Evolutionary conservation across 2,113 vertebrate genomes (phyloP), one percentile per base, ranked within the genome.

Genomic region (Xiphophorus maculatus): DNA sequence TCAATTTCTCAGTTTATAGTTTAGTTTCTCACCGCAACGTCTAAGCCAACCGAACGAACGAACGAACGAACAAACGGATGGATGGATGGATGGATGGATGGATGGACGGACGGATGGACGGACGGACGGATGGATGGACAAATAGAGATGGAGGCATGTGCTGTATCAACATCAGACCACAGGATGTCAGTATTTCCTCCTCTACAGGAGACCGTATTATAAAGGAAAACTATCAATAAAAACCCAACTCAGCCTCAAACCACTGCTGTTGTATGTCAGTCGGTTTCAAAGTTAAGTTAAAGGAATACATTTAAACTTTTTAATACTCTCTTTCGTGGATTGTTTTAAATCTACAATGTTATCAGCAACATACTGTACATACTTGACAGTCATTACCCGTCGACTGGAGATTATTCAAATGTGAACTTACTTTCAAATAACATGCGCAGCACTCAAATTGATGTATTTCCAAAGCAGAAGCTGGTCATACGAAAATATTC

Each of bases 141-240:
- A 19, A 17, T 17, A 19, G 44, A 48, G 14, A 48, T 5, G 4
- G 15, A 11, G 35, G 35, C 35, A 11, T n/a, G 13, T 86, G 88
- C 64, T 87, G 58, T 42, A 60, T 19, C 78, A 40, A 37, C 14
- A 12, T 15, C 2, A 30, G 25, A 80, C 84, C 91, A 81, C 89
- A 75, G 7, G 88, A 63, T 89, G 91, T 28, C 90, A 80, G 82
- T 81, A 62, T 90, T 92, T 79, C 80, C 29, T 80, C 63, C 40
- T 5, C 29, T 19, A 7, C 33, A 63, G 1, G 1, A 5, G 5
- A 3, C n/a, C 3, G 9, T 28, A 4, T 32, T 27, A 58, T 25
- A 32, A 2, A 15, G 2, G 28, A 60, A 75, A 28, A 0, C 8
- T 22, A 22, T 35, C 32, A 12, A 1, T 22, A 5, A 77, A 33